A percentile compares a stretch with the other conserved stretches of the same genome.
Evolutionary conservation across 1,140 invertebrate species (phyloP).

Genomic region (Hirudo medicinalis): DNA sequence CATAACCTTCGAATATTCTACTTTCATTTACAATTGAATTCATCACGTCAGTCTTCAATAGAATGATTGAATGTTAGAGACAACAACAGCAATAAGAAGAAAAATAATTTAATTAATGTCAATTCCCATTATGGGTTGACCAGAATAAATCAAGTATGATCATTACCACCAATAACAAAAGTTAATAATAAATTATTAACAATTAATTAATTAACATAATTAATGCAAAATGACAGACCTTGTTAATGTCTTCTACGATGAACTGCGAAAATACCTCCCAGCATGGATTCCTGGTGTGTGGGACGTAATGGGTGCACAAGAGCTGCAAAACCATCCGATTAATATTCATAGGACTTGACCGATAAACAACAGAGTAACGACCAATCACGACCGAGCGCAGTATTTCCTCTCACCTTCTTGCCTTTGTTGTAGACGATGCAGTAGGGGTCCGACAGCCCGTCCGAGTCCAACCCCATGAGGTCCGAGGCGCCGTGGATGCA

Average conservation of each 20-base stretch:
- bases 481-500: conserved; percentile 46
- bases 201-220: conserved; percentile 7
- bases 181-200: conserved; percentile 7
- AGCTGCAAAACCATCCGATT: conserved; percentile 36
- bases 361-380: neutral
- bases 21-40: neutral
- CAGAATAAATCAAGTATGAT: too few species aligned
- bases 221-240: conserved; percentile 29
- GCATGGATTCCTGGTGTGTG: conserved; percentile 41
- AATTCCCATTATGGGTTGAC: too few species aligned
- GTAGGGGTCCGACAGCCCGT: conserved; percentile 46
- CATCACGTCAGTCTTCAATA: neutral
- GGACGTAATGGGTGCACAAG: conserved; percentile 46
- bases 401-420: conserved; percentile 41
- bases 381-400: neutral
- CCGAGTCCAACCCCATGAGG: conserved; percentile 40
- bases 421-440: conserved; percentile 48
- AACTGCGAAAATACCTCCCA: conserved; percentile 48
- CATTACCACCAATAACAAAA: neutral
- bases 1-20: conserved; percentile 39
- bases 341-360: too few species aligned
- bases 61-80: too few species aligned
- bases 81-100: too few species aligned
- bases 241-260: conserved; percentile 45
- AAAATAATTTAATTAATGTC: neutral